phyloP scores from a whole-genome alignment of 2,888 invertebrate species.

The Eumacrocentrus americanus region DNA sequence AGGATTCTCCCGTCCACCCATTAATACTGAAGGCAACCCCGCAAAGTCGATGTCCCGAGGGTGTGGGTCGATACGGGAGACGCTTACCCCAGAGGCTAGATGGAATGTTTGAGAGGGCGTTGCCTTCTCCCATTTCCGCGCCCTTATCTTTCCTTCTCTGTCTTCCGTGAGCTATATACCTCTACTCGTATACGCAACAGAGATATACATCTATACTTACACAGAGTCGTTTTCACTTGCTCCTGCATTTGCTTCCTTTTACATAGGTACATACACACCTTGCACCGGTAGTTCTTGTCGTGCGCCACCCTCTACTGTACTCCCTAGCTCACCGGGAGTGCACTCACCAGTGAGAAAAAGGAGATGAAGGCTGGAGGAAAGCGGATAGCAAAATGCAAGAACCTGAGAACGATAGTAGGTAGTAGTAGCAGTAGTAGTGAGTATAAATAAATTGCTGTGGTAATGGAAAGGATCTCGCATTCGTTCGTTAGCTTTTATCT shows the following conservation, averaged over 20 bases:
- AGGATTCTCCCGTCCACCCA: not conserved
- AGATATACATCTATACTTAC: not conserved
- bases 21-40: not conserved
- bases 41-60: conserved; percentile 12
- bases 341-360: conserved; percentile 5
- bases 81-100: conserved; percentile 24
- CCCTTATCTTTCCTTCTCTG: conserved; percentile 16
- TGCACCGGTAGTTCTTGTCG: no score
- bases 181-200: not conserved
- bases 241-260: conserved; percentile 9
- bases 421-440: not conserved
- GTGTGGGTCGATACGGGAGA: conserved; percentile 40
- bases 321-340: conserved; percentile 10
- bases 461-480: no score
- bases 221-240: conserved; percentile 16
- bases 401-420: not conserved
- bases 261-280: no score
- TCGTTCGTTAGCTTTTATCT: no score
- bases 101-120: conserved; percentile 23
- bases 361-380: not conserved
- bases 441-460: no score
- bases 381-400: not conserved
- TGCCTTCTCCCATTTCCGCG: conserved; percentile 21
- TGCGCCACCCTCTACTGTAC: not conserved
- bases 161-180: not conserved